These are phyloP conservation scores for Xiphias gladius DNA, from an alignment of 2,113 vertebrate genomes.

Conservation along the genomic window DNA sequence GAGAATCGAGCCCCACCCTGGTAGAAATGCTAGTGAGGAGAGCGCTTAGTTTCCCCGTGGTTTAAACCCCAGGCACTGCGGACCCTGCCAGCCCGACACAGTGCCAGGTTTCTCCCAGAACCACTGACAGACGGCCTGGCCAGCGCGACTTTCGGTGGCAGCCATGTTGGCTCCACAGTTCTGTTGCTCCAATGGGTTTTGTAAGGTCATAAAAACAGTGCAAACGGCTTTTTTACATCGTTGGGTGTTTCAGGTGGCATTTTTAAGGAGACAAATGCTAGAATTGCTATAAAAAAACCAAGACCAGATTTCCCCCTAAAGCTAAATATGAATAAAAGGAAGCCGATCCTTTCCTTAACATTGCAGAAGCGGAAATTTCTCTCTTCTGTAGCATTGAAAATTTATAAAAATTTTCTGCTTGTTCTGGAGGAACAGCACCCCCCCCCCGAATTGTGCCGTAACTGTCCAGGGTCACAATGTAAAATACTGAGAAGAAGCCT, in stretches of 20 bases:
- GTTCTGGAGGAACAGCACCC: not conserved
- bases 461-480: not conserved
- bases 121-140: constrained; percentile 49
- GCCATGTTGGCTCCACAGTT: constrained; percentile 25
- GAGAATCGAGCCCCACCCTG: constrained; percentile 24
- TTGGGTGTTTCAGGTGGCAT: not conserved
- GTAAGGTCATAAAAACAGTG: not conserved
- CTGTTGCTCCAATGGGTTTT: not conserved
- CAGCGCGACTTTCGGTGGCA: not conserved
- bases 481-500: not conserved
- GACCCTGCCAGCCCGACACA: constrained; percentile 65
- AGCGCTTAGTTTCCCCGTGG: constrained; percentile 39
- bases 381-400: not conserved
- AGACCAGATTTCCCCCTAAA: not conserved
- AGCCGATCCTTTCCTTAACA: too few relatives aligned
- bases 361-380: too few relatives aligned
- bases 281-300: not conserved
- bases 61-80: constrained; percentile 45
- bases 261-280: not conserved
- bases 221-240: not conserved
- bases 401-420: not conserved
- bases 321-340: not conserved
- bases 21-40: constrained; percentile 62
- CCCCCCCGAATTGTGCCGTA: not conserved
- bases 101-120: constrained; percentile 70